A percentile compares a stretch with the other conserved stretches of the same genome.
Conservation (phyloP, 2,113 vertebrate genomes). For the Notiomystis cincta region DNA sequence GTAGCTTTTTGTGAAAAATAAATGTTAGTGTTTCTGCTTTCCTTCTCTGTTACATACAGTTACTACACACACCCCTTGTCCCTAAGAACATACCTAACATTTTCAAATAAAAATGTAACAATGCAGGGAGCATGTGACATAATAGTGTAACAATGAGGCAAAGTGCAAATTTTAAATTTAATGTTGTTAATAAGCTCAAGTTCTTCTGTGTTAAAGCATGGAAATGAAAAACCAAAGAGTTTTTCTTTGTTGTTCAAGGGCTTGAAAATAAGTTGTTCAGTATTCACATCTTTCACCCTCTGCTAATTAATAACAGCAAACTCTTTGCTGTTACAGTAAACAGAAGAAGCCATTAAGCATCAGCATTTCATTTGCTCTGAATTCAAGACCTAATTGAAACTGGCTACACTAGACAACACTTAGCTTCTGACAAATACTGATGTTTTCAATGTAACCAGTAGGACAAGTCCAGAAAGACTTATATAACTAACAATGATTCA, state of each 20-base stretch:
- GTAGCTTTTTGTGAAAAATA: neutral
- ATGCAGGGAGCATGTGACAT: neutral
- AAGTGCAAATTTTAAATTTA: neutral
- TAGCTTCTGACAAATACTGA: neutral
- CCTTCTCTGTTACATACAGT: neutral
- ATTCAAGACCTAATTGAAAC: neutral
- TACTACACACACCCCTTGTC: accelerated
- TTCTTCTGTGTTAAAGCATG: neutral
- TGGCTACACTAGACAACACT: neutral
- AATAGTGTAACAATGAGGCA: neutral
- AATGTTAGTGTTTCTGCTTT: neutral
- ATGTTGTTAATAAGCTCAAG: neutral
- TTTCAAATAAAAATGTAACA: neutral
- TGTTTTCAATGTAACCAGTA: neutral
- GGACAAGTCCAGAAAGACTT: neutral
- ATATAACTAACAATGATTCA: neutral
- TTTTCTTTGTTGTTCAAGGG: neutral
- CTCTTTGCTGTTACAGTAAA: neutral
- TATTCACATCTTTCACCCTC: neutral
- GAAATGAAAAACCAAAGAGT: neutral
- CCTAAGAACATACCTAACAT: neutral
- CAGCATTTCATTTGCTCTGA: neutral
- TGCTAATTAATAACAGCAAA: neutral
- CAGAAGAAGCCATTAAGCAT: neutral
- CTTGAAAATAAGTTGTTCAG: neutral